phyloP scores from a whole-genome alignment of 2,888 invertebrate species.

The Parnassius glacialis region DNA sequence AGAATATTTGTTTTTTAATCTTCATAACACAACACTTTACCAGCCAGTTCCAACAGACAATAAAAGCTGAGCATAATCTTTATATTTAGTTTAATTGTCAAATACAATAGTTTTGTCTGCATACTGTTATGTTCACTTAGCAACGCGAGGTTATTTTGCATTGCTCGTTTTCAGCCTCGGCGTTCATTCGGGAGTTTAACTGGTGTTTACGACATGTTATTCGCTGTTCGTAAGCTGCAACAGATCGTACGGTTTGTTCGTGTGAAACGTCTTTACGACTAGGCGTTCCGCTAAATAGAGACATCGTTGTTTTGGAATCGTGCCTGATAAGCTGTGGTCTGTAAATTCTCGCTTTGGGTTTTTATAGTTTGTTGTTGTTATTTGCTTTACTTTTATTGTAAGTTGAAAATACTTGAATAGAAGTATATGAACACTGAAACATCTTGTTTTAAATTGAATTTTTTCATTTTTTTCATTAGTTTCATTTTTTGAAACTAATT shows the following conservation, averaged over 20 bases:
- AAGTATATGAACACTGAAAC: too few species aligned
- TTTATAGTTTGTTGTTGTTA: too few species aligned
- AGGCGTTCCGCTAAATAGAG: slow-evolving; percentile 11
- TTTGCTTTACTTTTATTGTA: too few species aligned
- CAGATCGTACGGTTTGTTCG: slow-evolving; percentile 16
- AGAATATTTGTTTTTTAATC: too few species aligned
- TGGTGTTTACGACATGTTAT: slow-evolving; percentile 24
- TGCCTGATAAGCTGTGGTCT: slow-evolving; percentile 5
- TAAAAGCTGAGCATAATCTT: slow-evolving; percentile 1
- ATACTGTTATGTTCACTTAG: slow-evolving; percentile 6
- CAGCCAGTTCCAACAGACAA: neutral
- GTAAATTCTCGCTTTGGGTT: neutral
- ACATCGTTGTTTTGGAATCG: slow-evolving; percentile 13
- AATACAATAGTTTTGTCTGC: slow-evolving; percentile 10
- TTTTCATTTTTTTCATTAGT: too few species aligned
- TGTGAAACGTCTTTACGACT: slow-evolving; percentile 25
- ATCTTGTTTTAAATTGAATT: too few species aligned
- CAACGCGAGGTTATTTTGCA: slow-evolving; percentile 13
- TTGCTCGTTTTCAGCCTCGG: slow-evolving; percentile 14
- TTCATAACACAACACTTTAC: too few species aligned
- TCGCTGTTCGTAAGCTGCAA: slow-evolving; percentile 17
- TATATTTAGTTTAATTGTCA: slow-evolving; percentile 17
- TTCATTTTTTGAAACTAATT: too few species aligned
- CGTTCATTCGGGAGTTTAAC: slow-evolving; percentile 21
- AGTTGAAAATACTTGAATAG: too few species aligned